Evolutionary conservation across 2,888 invertebrate species (phyloP), one percentile per base, ranked within the genome.

Genomic region (Mesodorylaimus sp.): DNA sequence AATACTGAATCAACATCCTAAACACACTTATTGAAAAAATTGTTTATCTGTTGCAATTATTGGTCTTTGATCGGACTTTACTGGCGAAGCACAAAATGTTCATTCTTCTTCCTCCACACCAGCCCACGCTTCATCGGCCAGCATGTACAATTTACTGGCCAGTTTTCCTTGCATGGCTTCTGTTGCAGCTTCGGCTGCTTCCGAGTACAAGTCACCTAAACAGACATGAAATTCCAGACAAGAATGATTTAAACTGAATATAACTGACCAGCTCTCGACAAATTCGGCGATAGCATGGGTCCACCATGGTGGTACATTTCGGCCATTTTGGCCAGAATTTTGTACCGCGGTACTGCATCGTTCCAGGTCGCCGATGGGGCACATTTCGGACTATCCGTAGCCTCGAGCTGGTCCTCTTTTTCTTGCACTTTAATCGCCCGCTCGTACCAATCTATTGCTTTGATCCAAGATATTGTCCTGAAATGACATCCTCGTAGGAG

Each of bases 131-230:
- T 73, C 70, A 59, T 74, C 74, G 2, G 73, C 71, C 50, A 68
- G 52, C 56, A 65, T 63, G 53, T 68, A 74, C 58, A 68, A 73
- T 56, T 73, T 71, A 58, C 66, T 73, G 37, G 75, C 74, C 50
- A 74, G 60, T 51, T 72, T 66, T 25, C 75, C 75, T 54, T 75
- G 73, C 72, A 73, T 72, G n/a, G 69, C 67, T 48, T 65, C 69
- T 64, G 70, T 73, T 1, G 75, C 74, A 19, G 62, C 62, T 50
- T 75, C 74, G n/a, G 73, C 75, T 25, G 75, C 75, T 53, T 68
- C 66, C 52, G 61, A 71, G 60, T 68, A 75, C 56, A 72, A 57
- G 50, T 73, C 72, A 47, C 69, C 69, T 68, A 56, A 5, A 61
- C 61, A 32, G 42, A 2, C 45, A 24, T 45, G n/a, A 39, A n/a